Base-by-base conservation (phyloP, 2,888 invertebrate genomes). In the Tenthredo scrophulariae region DNA sequence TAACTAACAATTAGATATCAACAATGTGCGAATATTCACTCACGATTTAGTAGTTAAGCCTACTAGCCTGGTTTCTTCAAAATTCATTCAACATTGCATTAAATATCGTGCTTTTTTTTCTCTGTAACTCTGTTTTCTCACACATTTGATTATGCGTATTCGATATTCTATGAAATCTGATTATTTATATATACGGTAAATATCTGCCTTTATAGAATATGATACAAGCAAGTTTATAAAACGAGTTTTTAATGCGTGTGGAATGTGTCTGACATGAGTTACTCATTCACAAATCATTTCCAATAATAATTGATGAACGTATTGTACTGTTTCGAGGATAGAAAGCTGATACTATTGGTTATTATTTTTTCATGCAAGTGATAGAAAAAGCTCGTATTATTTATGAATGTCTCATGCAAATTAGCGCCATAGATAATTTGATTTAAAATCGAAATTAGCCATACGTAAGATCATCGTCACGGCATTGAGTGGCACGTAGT, bases 391-490 rank as follows among this genome's bases (percentile, higher is more conserved):
- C 18, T 40, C 40, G 26, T n/a, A 74, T 43, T 40, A 43, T 18
- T 40, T 13, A 10, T 22, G 22, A 74, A 40, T 74, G 43, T 40
- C 72, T 13, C 22, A 74, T 5, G 22, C 43, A 18, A 43, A 43
- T 13, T 9, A 74, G 22, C 9, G 22, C 7, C 22, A 43, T 40
- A 40, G 72, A n/a, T 22, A 43, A 26, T 74, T 74, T 22, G 72
- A 74, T 74, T 74, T 2, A n/a, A 43, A 74, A 9, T n/a, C 43
- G 72, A 74, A 74, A 74, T 29, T 74, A 74, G 72, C 9, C 43
- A 43, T 74, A 43, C 43, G 43, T 74, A 26, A 74, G 6, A 33
- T 65, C 65, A 29, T 67, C 67, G 18, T 33, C 18, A 33, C 18
- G 67, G 67, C 33, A 67, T 18, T 33, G 15, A 43, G 22, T 40